Percentiles rank a stretch among this genome's conserved stretches.
phyloP scores from a whole-genome alignment of 2,888 invertebrate genomes.

The Pristionchus fissidentatus region DNA sequence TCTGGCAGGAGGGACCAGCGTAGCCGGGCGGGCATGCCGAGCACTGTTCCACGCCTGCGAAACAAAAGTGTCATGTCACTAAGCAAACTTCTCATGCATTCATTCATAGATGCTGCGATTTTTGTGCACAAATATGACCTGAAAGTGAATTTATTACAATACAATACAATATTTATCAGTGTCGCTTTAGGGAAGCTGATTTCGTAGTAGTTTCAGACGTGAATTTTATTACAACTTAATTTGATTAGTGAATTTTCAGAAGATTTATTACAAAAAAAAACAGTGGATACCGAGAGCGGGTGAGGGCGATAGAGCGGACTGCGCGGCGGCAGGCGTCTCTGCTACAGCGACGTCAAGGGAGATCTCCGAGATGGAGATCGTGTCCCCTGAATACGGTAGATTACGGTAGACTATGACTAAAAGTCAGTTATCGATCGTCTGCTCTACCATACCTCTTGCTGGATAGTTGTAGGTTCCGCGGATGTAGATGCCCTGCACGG shows the following conservation, averaged over 20 bases:
- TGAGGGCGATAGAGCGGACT: constrained; percentile 35
- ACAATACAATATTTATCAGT: no score
- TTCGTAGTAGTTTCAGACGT: no score
- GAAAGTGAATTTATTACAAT: no score
- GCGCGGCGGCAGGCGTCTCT: constrained; percentile 79
- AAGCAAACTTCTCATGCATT: no score
- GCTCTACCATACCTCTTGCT: constrained; percentile 53
- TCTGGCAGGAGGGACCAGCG: constrained; percentile 88
- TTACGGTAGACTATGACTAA: not conserved
- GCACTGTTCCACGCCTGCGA: constrained; percentile 65
- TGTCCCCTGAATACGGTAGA: constrained; percentile 23
- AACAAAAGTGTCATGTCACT: no score
- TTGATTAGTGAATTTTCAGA: no score
- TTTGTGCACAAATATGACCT: no score
- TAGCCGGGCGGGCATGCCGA: constrained; percentile 67
- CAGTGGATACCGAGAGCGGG: constrained; percentile 40
- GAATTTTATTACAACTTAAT: no score
- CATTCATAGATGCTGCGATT: no score
- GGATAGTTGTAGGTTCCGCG: constrained; percentile 70
- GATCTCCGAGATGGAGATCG: constrained; percentile 49
- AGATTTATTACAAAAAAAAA: no score
- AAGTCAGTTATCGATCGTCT: constrained; percentile 50
- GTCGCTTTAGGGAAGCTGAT: no score
- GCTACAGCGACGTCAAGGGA: constrained; percentile 86
- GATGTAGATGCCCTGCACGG: constrained; percentile 78